These are phyloP conservation scores for Cyphomyrmex costatus DNA, from an alignment of 1,140 invertebrate genomes.

Conservation along the genomic window DNA sequence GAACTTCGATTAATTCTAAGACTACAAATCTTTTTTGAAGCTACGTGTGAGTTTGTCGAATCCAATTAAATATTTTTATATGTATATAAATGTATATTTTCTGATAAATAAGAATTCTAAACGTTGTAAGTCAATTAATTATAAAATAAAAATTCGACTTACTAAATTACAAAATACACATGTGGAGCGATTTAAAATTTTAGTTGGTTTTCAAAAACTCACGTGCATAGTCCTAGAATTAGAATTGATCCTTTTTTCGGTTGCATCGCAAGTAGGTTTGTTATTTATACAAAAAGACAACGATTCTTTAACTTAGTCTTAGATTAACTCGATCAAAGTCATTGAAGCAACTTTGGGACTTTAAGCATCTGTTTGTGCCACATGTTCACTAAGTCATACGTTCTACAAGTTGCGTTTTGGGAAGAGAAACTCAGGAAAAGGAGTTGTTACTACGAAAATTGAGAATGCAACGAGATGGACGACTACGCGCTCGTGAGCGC, in stretches of 20 bases:
- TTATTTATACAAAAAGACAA: constrained; percentile 20
- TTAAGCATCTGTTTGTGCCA: neutral
- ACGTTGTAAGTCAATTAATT: neutral
- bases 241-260: neutral
- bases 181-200: neutral
- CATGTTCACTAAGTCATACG: neutral
- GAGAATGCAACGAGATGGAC: constrained; percentile 21
- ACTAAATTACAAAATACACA: neutral
- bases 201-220: neutral
- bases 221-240: neutral
- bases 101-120: neutral
- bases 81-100: neutral
- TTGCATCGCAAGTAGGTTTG: neutral
- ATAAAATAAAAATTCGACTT: neutral
- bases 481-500: neutral
- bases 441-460: neutral
- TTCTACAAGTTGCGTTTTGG: neutral
- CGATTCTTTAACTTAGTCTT: neutral
- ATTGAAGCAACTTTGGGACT: neutral
- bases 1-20: neutral
- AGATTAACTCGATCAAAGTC: neutral
- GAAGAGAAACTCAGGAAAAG: neutral
- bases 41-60: neutral
- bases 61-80: neutral
- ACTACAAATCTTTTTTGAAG: neutral